Conservation (phyloP, 2,797 vertebrate species). For the Amniataba percoides region DNA sequence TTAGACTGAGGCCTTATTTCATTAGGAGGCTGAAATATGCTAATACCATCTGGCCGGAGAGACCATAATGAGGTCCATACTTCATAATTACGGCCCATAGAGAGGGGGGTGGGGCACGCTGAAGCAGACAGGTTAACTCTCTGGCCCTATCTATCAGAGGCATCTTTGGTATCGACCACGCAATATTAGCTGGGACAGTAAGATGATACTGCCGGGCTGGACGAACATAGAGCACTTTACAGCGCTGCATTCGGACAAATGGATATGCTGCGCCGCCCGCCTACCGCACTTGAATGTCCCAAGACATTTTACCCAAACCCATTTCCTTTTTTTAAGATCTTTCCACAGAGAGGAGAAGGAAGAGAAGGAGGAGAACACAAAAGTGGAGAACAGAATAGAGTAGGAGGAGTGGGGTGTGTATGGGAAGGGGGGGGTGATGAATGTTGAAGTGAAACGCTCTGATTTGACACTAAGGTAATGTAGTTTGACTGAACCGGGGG, state of each 20-base stretch:
- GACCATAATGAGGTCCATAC: constrained; percentile 85
- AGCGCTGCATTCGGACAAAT: constrained; percentile 72
- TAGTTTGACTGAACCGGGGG: constrained; percentile 77
- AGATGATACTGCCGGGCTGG: constrained; percentile 71
- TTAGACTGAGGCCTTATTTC: constrained; percentile 84
- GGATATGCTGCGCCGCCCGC: constrained; percentile 60
- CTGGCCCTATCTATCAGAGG: constrained; percentile 78
- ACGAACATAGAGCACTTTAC: constrained; percentile 75
- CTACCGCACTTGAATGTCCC: constrained; percentile 67
- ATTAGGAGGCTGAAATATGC: constrained; percentile 88
- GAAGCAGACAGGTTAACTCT: constrained; percentile 80
- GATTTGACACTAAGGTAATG: constrained; percentile 81
- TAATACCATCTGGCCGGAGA: constrained; percentile 85
- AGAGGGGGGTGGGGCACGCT: constrained; percentile 60
- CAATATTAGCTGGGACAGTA: constrained; percentile 79
- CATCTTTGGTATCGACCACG: constrained; percentile 81
- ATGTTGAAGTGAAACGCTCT: constrained; percentile 66
- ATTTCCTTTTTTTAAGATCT: constrained; percentile 72
- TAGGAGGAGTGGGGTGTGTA: constrained; percentile 9
- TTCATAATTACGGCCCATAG: constrained; percentile 84
- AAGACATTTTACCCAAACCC: constrained; percentile 64
- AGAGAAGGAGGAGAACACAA: constrained; percentile 47
- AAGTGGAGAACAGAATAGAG: constrained; percentile 48
- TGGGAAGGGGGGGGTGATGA: constrained; percentile 28
- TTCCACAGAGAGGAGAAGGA: constrained; percentile 53